These are phyloP conservation scores for Ceratosolen fusciceps DNA, from an alignment of 1,140 invertebrate genomes.

Conservation along the genomic window DNA sequence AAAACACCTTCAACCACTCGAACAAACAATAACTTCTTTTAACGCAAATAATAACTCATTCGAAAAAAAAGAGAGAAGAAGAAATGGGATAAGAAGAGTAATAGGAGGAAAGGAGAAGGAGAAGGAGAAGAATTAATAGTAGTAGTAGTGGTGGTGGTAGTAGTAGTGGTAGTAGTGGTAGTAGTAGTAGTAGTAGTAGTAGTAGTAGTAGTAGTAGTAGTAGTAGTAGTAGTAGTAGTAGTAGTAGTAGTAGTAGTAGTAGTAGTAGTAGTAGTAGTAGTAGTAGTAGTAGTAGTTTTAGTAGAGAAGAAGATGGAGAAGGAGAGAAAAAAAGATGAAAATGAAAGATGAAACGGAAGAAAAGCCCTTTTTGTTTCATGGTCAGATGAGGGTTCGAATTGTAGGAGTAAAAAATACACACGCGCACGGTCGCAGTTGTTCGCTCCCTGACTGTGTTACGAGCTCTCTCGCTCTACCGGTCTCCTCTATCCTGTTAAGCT, in stretches of 20 bases:
- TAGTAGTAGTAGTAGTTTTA: too few species aligned
- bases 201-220: too few species aligned
- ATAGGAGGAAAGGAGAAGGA: too few species aligned
- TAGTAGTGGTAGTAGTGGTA: too few species aligned
- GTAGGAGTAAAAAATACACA: slow-evolving; percentile 1
- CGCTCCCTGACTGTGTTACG: not conserved
- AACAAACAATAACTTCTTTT: slow-evolving; percentile 15
- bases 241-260: too few species aligned
- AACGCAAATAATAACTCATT: slow-evolving; percentile 44
- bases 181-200: too few species aligned
- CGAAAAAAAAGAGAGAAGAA: not conserved
- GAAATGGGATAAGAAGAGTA: not conserved
- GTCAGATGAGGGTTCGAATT: not conserved
- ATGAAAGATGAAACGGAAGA: not conserved
- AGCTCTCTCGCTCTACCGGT: too few species aligned
- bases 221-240: too few species aligned
- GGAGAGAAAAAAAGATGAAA: not conserved
- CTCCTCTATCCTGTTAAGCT: too few species aligned
- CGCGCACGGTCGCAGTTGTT: not conserved
- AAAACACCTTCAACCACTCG: slow-evolving; percentile 1
- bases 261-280: too few species aligned
- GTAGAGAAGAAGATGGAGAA: not conserved
- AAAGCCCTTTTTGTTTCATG: slow-evolving; percentile 20
- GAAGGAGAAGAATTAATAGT: too few species aligned
- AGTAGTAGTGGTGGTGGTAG: too few species aligned